phyloP scores from a whole-genome alignment of 2,113 vertebrate genomes.

The Leptocoma aspasia region DNA sequence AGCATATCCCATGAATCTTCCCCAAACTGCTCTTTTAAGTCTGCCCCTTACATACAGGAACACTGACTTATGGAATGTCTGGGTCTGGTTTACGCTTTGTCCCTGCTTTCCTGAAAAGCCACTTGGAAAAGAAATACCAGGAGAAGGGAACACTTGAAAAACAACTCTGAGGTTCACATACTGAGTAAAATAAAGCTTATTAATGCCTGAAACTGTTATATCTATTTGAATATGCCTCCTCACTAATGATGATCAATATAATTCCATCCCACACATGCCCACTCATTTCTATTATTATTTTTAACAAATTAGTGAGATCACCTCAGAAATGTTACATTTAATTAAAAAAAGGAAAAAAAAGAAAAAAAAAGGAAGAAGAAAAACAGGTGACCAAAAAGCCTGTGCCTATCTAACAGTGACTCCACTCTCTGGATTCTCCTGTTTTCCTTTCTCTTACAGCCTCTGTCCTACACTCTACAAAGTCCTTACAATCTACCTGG shows the following conservation, averaged over 20 bases:
- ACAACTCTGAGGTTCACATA: conserved; percentile 32
- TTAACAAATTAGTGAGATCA: conserved; percentile 34
- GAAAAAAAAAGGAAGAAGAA: neutral
- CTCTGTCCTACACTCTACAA: neutral
- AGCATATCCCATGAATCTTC: conserved; percentile 30
- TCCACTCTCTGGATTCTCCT: neutral
- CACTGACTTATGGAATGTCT: neutral
- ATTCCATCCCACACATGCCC: conserved; percentile 32
- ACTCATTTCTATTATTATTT: conserved; percentile 48
- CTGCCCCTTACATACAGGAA: neutral
- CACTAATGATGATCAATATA: conserved; percentile 6
- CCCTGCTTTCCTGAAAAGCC: neutral
- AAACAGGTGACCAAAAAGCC: conserved; percentile 21
- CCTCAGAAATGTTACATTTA: neutral
- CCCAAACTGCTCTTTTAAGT: conserved; percentile 6
- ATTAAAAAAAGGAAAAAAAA: neutral
- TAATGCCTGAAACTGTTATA: neutral
- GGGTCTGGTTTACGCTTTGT: neutral
- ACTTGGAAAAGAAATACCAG: neutral
- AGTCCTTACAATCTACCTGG: neutral
- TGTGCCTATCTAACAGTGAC: neutral
- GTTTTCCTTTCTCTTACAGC: neutral
- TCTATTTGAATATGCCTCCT: conserved; percentile 12
- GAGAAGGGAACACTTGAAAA: conserved; percentile 8
- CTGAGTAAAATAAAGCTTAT: conserved; percentile 19